Evolutionary conservation across 2,888 invertebrate genomes (phyloP).

Genomic region (Rhingia campestris): DNA sequence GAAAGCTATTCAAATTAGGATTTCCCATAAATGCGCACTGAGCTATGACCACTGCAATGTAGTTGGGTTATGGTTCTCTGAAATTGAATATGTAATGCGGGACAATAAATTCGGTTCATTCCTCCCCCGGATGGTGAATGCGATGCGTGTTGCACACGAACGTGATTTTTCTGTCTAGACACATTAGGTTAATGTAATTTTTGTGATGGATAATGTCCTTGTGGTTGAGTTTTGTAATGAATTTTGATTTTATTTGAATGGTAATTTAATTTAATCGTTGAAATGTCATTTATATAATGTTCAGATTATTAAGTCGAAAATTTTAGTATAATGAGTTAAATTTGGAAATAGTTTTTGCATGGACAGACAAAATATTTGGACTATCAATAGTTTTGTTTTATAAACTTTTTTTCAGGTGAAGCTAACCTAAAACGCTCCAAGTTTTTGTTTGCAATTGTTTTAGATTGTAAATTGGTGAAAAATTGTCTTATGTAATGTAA

Average conservation of each 20-base stretch:
- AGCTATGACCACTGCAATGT: constrained; percentile 3
- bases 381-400: too few relatives aligned
- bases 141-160: not conserved
- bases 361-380: too few relatives aligned
- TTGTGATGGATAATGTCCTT: constrained; percentile 33
- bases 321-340: too few relatives aligned
- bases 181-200: constrained; percentile 45
- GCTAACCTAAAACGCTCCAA: too few relatives aligned
- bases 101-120: constrained; percentile 37
- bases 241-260: not conserved
- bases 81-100: constrained; percentile 63
- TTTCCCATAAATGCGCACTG: not conserved
- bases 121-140: not conserved
- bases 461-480: too few relatives aligned
- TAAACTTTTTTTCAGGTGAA: too few relatives aligned
- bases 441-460: too few relatives aligned
- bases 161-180: constrained; percentile 44
- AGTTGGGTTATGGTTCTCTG: constrained; percentile 22
- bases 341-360: too few relatives aligned
- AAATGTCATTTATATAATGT: not conserved
- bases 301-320: too few relatives aligned
- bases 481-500: too few relatives aligned
- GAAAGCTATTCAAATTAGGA: constrained; percentile 9
- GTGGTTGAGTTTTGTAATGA: not conserved
- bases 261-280: not conserved